Base-by-base conservation (phyloP, 2,888 invertebrate genomes). In the Bhutanitis thaidina region DNA sequence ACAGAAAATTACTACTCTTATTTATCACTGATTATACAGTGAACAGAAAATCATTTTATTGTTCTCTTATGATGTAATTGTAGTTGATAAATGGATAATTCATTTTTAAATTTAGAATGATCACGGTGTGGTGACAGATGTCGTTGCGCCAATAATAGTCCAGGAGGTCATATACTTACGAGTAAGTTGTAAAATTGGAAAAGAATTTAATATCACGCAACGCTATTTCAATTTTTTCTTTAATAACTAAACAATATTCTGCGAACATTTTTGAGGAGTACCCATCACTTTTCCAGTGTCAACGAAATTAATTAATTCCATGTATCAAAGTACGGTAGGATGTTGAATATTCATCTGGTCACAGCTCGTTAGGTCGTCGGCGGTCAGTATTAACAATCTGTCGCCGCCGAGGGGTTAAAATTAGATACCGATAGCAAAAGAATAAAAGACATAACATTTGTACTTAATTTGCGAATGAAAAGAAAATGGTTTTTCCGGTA, bases 281-380 rank as follows among this genome's bases (percentile, higher is more conserved):
- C 20, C 38, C 49, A 27, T 37, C 43, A 50, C 25, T 47, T 60
- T 59, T 55, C 55, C 60, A 64, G 71, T 72, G 73, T 70, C 70
- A 70, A 66, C 65, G 64, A 71, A 71, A 74, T 77, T 79, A 80
- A 82, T 82, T 75, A 80, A 81, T 81, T 71, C 74, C 74, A 72
- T 71, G 73, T 72, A 67, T 65, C 60, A 54, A 60, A 53, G 53
- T 46, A 57, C 53, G 59, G 49, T 12, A 54, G 52, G 48, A 46
- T 58, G 57, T 62, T 86, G 86, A 77, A 88, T 88, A 88, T 88
- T 87, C 86, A 88, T 88, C 77, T 63, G 80, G 75, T 73, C 76
- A 69, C 81, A 74, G 78, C 84, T 88, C 85, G 87, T 87, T 88
- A 88, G 81, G 79, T 81, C 80, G 77, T 67, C 70, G 57, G 56